Evolutionary conservation across 2,797 vertebrate species (phyloP).

Genomic region (Myiotriccus ornatus): DNA sequence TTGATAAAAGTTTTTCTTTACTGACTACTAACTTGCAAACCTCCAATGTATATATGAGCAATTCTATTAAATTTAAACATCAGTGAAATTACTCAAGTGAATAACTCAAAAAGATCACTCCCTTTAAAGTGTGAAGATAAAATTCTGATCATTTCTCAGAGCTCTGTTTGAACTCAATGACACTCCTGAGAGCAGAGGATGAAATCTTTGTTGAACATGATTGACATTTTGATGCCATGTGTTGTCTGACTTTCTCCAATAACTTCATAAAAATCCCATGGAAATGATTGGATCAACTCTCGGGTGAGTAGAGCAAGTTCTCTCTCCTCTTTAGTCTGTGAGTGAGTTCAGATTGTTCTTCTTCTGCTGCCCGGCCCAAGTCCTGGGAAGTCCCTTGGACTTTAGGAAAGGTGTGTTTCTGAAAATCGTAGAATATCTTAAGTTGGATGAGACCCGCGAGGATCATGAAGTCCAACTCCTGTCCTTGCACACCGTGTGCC

Average conservation of each 20-base stretch:
- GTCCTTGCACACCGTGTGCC: neutral
- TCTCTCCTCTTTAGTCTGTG: neutral
- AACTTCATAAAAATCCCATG: neutral
- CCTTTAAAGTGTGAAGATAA: neutral
- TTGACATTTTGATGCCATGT: neutral
- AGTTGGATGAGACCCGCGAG: neutral
- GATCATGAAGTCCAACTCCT: neutral
- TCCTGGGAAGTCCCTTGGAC: neutral
- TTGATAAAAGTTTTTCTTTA: neutral
- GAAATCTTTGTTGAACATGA: neutral
- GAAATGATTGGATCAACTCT: neutral
- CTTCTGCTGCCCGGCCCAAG: neutral
- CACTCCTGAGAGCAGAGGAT: neutral
- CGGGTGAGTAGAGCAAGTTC: neutral
- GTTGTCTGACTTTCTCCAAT: neutral
- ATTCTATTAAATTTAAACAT: constrained; percentile 42
- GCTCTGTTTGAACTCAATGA: neutral
- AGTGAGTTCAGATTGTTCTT: neutral
- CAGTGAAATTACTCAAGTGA: constrained; percentile 38
- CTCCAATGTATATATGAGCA: neutral
- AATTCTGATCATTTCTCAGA: neutral
- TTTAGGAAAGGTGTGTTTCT: neutral
- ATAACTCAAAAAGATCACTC: constrained; percentile 3
- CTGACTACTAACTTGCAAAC: constrained; percentile 8
- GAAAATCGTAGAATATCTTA: neutral